These are phyloP conservation scores for Melanchra persicariae DNA, from an alignment of 2,888 invertebrate species.

Conservation along the genomic window DNA sequence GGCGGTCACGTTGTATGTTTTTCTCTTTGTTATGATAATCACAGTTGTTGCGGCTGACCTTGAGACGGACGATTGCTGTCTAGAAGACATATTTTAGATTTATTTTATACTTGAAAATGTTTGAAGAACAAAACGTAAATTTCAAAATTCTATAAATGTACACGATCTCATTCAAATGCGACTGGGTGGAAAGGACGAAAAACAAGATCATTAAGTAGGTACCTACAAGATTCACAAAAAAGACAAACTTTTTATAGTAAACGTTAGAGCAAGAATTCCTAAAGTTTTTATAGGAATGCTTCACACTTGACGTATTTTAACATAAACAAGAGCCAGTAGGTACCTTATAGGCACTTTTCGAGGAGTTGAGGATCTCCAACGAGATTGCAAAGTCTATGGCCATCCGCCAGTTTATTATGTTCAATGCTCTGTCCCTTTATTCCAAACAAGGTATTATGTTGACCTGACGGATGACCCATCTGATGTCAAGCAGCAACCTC, in stretches of 20 bases:
- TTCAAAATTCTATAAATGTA: slow-evolving; percentile 15
- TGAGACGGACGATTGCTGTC: slow-evolving; percentile 51
- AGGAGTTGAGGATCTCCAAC: no score
- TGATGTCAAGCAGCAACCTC: slow-evolving; percentile 15
- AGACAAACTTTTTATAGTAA: no score
- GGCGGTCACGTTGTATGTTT: slow-evolving; percentile 53
- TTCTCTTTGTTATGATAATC: slow-evolving; percentile 63
- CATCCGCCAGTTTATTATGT: background rate
- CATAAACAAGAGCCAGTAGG: background rate
- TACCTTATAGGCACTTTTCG: no score
- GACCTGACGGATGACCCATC: slow-evolving; percentile 27
- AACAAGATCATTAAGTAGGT: background rate
- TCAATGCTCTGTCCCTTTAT: slow-evolving; percentile 1
- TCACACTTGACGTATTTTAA: background rate
- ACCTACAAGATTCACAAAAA: no score
- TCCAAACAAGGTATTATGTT: slow-evolving; percentile 22
- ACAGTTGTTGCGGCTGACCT: slow-evolving; percentile 50
- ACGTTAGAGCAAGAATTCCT: background rate
- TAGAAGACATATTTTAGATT: slow-evolving; percentile 33
- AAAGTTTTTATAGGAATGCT: background rate
- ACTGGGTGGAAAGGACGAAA: background rate
- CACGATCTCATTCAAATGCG: slow-evolving; percentile 3
- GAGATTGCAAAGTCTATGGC: no score
- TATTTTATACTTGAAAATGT: slow-evolving; percentile 29
- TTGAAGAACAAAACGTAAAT: slow-evolving; percentile 3